Evolutionary conservation across 2,888 invertebrate genomes (phyloP).

Genomic region (Melieria crassipennis): DNA sequence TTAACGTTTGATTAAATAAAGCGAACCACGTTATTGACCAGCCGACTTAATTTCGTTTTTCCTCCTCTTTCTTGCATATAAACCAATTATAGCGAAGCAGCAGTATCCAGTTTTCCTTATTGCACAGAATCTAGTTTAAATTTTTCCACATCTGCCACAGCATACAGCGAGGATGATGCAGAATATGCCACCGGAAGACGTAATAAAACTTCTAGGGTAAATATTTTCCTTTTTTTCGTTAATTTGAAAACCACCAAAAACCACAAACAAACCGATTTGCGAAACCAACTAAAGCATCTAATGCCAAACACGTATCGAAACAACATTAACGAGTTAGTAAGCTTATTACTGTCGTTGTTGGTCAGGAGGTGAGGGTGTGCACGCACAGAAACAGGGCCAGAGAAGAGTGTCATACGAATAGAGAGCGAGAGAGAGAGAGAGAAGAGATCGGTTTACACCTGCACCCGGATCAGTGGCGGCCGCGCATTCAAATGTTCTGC

Average conservation of each 20-base stretch:
- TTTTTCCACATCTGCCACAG: slow-evolving; percentile 72
- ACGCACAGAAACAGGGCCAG: no score
- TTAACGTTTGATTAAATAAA: not conserved
- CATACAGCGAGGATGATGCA: slow-evolving; percentile 77
- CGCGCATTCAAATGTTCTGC: slow-evolving; percentile 45
- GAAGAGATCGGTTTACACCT: slow-evolving; percentile 46
- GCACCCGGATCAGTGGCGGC: slow-evolving; percentile 31
- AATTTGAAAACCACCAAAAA: slow-evolving; percentile 16
- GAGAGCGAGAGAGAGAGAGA: no score
- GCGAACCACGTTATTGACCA: not conserved
- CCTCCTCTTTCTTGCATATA: slow-evolving; percentile 36
- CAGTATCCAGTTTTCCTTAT: slow-evolving; percentile 67
- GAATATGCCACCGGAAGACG: slow-evolving; percentile 78
- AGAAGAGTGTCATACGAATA: no score
- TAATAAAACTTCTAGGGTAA: slow-evolving; percentile 77
- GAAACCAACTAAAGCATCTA: no score
- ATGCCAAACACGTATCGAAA: no score
- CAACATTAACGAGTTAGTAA: no score
- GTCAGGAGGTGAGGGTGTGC: no score
- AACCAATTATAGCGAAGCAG: slow-evolving; percentile 62
- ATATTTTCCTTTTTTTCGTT: slow-evolving; percentile 51
- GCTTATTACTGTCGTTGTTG: no score
- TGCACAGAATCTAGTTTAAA: slow-evolving; percentile 69
- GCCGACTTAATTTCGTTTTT: slow-evolving; percentile 32
- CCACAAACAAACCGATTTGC: no score